Base-by-base conservation (phyloP, 35 echinoderm and acorn worm species). In the Heliocidaris erythrogramma region DNA sequence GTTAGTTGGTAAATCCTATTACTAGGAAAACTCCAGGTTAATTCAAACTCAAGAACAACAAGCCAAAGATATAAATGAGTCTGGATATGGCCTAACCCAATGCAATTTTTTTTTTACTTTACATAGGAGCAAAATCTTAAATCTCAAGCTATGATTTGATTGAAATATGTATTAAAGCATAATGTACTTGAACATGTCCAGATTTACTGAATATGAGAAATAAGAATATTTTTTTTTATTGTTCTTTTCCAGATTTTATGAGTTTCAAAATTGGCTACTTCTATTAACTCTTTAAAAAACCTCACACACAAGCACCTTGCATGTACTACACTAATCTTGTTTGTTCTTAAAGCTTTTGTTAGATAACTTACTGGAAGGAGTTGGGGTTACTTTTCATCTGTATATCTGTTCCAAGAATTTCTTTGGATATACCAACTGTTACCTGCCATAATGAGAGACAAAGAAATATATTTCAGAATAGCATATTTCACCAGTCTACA, bases 321-420 rank as follows among this genome's bases (percentile, higher is more conserved):
- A 86, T 27, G 85, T 31, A 6, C 18, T 0, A 86, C 24, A 86
- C 16, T 30, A 86, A 86, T 3, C 24, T 86, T 0, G 7, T 86
- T 92, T 92, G 21, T 92, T 35, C 90, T 10, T 56, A 56, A 56
- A 56, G 52, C 11, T 56, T 56, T 56, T 78, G 18, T 27, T 78
- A 78, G 65, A 78, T 7, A 4, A 78, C 65, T 94, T 96, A 95
- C 97, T 95, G 47, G 53, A 89, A 85, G 95, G 53, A 91, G 60
- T 93, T 94, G 13, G 89, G 78, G 16, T 49, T 95, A 48, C 94
- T 94, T 48, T 90, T 85, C 90, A 96, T 86, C 60, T n/a, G 87
- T n/a, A 98, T 98, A 47, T 98, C 97, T 85, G 87, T 92, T 61
- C 97, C 97, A 86, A 96, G 88, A 32, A 98, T 98, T 85, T 98